Conservation (phyloP, 2,797 vertebrate species). For the Hephaestus fuliginosus region DNA sequence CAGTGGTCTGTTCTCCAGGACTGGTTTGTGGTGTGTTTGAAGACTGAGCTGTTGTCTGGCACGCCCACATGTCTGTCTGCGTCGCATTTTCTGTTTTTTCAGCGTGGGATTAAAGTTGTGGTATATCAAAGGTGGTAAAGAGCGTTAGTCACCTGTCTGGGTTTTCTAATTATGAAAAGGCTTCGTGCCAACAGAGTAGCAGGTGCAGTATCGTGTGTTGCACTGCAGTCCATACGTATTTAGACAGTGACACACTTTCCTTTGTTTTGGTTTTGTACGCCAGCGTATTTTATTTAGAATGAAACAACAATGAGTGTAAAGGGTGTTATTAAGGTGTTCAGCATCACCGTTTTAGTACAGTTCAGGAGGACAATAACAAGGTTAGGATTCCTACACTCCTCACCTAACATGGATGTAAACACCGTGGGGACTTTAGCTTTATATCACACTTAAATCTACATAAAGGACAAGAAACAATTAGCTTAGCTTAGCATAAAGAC, state of each 20-base stretch:
- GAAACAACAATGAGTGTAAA: background rate
- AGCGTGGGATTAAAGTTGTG: slow-evolving; percentile 9
- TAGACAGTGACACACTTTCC: slow-evolving; percentile 6
- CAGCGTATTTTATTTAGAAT: background rate
- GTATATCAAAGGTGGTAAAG: slow-evolving; percentile 18
- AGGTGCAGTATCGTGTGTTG: slow-evolving; percentile 36
- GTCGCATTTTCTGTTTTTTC: slow-evolving; percentile 26
- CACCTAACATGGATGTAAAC: background rate
- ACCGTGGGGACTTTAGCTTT: background rate
- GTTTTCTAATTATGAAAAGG: slow-evolving; percentile 23
- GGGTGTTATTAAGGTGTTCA: background rate
- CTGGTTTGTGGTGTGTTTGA: slow-evolving; percentile 48
- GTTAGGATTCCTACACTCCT: background rate
- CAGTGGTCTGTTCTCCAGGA: slow-evolving; percentile 33
- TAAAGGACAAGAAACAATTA: background rate
- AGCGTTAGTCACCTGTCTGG: slow-evolving; percentile 65
- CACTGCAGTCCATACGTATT: background rate
- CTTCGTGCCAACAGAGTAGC: slow-evolving; percentile 20
- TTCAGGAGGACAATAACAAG: background rate
- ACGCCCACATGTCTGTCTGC: slow-evolving; percentile 41
- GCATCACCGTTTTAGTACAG: background rate
- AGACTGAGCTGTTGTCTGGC: slow-evolving; percentile 43
- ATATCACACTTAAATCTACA: background rate
- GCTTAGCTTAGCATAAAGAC: too few species aligned
- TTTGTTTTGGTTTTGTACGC: slow-evolving; percentile 9